Evolutionary conservation across 2,113 vertebrate species (phyloP), one percentile per base, ranked within the genome.

Genomic region (Leucoraja erinaceus): DNA sequence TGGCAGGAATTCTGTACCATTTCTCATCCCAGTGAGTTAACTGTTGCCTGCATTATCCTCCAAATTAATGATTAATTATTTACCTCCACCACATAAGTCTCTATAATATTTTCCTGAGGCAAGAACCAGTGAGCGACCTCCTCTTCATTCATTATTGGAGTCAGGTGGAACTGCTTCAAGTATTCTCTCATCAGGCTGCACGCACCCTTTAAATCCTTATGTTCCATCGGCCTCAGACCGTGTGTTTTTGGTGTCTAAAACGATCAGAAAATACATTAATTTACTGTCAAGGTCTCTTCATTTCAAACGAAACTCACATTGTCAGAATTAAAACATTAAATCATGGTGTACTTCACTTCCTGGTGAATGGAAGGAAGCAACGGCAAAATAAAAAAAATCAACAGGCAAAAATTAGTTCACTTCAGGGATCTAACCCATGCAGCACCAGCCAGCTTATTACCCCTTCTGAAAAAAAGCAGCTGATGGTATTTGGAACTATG

Each of bases 41-140:
- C 33, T 18, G 54, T 12, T 61, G 81, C 25, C 25, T 9, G 22
- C 28, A 88, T 16, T 63, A 1, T 31, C n/a, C 25, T 20, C 76
- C 18, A 25, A 77, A 28, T 38, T 33, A 91, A 18, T 11, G 31
- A 72, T 8, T 25, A 6, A 47, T 66, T 3, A 28, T 95, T 97
- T 95, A 99, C 99, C 98, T 99, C 98, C 25, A 99, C 98, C 94
- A 99, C 95, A 0, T 96, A 99, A 68, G 98, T 99, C 96, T 99
- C 98, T 0, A 99, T 99, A 95, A 99, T 99, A 94, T 98, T 99
- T 95, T 99, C 98, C 95, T 97, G 97, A 91, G 99, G 98, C 93
- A 98, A 96, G 94, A 99, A 97, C 98, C 98, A 99, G 95, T 99
- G 99, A 75, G 97, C 95, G 93, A 99, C 98, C 95, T 99, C 99